Base-by-base conservation (phyloP, 2,113 vertebrate species). In the Corydoras maculifer region DNA sequence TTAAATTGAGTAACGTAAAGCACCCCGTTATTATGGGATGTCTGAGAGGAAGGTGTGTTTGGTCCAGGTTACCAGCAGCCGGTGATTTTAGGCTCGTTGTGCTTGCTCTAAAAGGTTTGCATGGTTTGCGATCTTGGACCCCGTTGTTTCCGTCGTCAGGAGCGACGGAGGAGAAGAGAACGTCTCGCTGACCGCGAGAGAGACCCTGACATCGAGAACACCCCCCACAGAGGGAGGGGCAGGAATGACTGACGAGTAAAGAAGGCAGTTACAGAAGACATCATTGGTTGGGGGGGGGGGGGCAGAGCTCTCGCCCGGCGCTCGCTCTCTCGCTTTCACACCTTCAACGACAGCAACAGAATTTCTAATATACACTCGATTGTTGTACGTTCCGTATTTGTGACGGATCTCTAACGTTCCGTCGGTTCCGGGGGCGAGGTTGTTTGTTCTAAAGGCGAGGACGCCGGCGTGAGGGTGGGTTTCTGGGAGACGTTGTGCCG, bases 31-130 rank as follows among this genome's bases (percentile, higher is more conserved):
- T 25, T 25, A 43, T 43, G 35, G 35, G 35, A 43, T 43, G 35
- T 43, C 35, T 43, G 7, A 43, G 7, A 43, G 35, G 35, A 8
- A 43, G 35, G 4, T 43, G 35, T 65, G 15, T 79, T 79, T 75
- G 75, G 78, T 79, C 70, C 65, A 15, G 55, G 57, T 15, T 59
- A 58, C 66, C 62, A 59, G 68, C 67, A 68, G 69, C 53, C 68
- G 18, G 58, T 61, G 18, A 55, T 32, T 65, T 69, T 12, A 64
- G 57, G 70, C 49, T 32, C 50, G 48, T 80, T 77, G 79, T 80
- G 79, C 79, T 80, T 80, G 30, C 72, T 64, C 58, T 73, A 73
- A 60, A 77, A 31, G 9, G 35, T 66, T 77, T 77, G 71, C 77
- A 77, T 75, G 68, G 72, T 63, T 43, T 14, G 15, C 61, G 69